Conservation (phyloP, 2,888 invertebrate species). For the Antheraea yamamai region DNA sequence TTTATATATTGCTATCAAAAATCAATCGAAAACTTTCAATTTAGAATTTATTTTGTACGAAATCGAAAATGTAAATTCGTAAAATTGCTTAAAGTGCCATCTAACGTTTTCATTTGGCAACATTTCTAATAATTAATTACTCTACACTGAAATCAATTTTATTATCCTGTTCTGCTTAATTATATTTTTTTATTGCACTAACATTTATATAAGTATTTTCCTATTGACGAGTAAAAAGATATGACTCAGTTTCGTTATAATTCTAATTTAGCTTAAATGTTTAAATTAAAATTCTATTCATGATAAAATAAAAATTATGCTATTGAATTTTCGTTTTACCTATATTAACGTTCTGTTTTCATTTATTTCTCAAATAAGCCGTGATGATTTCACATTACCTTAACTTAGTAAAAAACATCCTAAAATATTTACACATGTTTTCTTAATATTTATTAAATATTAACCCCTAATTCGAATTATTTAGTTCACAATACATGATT, state of each 20-base stretch:
- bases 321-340: conserved; percentile 27
- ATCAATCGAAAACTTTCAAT: not conserved
- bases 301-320: not conserved
- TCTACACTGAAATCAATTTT: not conserved
- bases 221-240: conserved; percentile 7
- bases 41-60: conserved; percentile 8
- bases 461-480: not conserved
- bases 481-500: not conserved
- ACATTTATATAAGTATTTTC: not conserved
- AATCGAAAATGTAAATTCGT: not conserved
- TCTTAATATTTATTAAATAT: conserved; percentile 22
- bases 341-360: conserved; percentile 16
- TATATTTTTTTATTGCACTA: not conserved
- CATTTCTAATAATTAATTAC: not conserved
- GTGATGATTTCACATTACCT: conserved; percentile 38
- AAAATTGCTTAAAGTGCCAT: conserved; percentile 9
- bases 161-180: not conserved
- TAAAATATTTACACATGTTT: conserved; percentile 47
- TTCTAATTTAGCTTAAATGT: not conserved
- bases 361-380: conserved; percentile 37
- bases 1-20: not conserved
- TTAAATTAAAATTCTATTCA: not conserved
- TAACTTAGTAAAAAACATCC: conserved; percentile 47
- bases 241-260: conserved; percentile 9
- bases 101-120: not conserved